Evolutionary conservation across 2,888 invertebrate genomes (phyloP), one percentile per base, ranked within the genome.

Genomic region (Synanthedon andrenaeformis): DNA sequence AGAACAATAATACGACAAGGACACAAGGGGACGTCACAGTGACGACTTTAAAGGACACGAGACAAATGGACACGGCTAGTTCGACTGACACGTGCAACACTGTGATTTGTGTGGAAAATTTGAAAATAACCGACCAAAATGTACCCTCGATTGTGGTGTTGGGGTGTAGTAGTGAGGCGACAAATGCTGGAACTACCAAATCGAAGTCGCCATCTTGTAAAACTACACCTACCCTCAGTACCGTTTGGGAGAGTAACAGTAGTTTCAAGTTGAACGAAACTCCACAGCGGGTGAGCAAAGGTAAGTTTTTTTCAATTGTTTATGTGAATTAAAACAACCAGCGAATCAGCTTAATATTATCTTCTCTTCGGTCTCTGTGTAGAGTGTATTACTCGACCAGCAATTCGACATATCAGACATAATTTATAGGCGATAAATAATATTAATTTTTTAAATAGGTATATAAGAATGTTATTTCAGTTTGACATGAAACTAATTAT

Each of bases 151-250:
- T 81, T 0, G 51, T 76, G 6, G 63, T 81, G n/a, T 13, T 5
- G 14, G 35, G 10, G 10, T 8, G 35, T 10, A 3, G 35, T 10
- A 3, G 13, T 13, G 0, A 76, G 75, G 1, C 63, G 64, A 10
- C 59, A 66, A 14, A 45, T 13, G 13, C n/a, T 13, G 45, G 45
- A 14, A 45, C n/a, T 41, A 51, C 45, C 17, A 69, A 72, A 19
- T 84, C 82, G 0, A 82, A 79, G 50, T 82, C 85, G 0, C 79
- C 83, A 0, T 81, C 80, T 0, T 80, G 72, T 55, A 83, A 75
- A 61, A 86, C 77, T 57, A 79, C 71, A 3, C 79, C 83, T 0
- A 83, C 85, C 13, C 58, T 80, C 17, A 83, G 79, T 55, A 86
- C 85, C 0, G 80, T 86, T 1, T 77, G 82, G 41, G 86, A 87